Evolutionary conservation across 1,140 invertebrate genomes (phyloP).

Genomic region (Zophobas atratus): DNA sequence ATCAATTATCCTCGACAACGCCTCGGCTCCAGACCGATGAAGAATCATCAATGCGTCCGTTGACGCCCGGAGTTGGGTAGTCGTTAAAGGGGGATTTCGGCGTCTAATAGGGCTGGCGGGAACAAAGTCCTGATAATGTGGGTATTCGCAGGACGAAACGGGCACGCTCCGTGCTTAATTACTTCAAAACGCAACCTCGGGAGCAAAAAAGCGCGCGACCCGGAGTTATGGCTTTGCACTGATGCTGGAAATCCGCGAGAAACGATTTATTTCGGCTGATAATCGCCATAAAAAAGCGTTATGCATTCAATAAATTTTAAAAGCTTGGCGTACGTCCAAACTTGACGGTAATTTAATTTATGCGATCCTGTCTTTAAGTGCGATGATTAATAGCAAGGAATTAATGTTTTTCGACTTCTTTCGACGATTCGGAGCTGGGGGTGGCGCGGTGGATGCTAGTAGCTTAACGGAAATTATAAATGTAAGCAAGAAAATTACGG

Average conservation of each 20-base stretch:
- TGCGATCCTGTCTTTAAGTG: slow-evolving; percentile 29
- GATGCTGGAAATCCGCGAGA: slow-evolving; percentile 21
- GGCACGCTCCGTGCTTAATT: slow-evolving; percentile 19
- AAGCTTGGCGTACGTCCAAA: slow-evolving; percentile 36
- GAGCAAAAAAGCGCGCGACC: slow-evolving; percentile 6
- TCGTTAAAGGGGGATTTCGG: slow-evolving; percentile 10
- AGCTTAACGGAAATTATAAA: too few relatives aligned
- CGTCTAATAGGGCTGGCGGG: slow-evolving; percentile 18
- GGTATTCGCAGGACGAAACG: slow-evolving; percentile 18
- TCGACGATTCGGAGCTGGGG: not conserved
- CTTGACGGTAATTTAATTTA: slow-evolving; percentile 41
- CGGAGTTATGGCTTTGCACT: slow-evolving; percentile 12
- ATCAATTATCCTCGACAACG: not conserved
- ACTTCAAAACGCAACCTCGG: slow-evolving; percentile 12
- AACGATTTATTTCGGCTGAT: slow-evolving; percentile 40
- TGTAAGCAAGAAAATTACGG: too few relatives aligned
- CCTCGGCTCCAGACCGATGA: slow-evolving; percentile 3
- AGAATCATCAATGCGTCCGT: slow-evolving; percentile 29
- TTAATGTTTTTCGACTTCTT: slow-evolving; percentile 26
- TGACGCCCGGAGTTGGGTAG: slow-evolving; percentile 14
- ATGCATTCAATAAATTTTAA: slow-evolving; percentile 40
- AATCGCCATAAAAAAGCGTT: slow-evolving; percentile 42
- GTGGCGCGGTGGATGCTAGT: too few relatives aligned
- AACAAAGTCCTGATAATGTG: slow-evolving; percentile 35
- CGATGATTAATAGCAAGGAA: slow-evolving; percentile 31